Base-by-base conservation (phyloP, 2,888 invertebrate species). In the Sturmia bella region DNA sequence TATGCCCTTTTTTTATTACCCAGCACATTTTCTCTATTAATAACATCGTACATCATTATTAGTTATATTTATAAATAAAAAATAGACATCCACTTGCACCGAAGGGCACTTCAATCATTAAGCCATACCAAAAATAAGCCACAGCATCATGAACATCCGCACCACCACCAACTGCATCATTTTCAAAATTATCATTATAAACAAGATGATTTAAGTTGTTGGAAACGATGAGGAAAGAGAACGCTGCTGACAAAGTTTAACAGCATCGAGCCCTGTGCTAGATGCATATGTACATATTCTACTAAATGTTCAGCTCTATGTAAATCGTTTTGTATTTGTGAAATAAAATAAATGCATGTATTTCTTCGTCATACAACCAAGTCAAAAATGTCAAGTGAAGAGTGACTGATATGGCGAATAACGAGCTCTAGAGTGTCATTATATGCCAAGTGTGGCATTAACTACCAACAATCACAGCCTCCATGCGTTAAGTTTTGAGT, bases 321-420 rank as follows among this genome's bases (percentile, higher is more conserved):
- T 70, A 57, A 50, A 57, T 72, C 37, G 50, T 17, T 15, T 9
- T 41, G 43, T 39, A 19, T 66, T 27, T 52, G 68, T 24, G 11
- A 11, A 76, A 57, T 52, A 72, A 52, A 50, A 59, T 75, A 54
- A 69, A 52, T 79, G 57, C 63, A 19, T 66, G 70, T 15, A 32
- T 80, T 64, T 11, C 39, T 3, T 32, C 32, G 1, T 76, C 72
- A 76, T 45, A 52, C 54, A 76, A 50, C 70, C 86, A 83, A 85
- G 86, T 87, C 85, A 87, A 86, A 89, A 87, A 88, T 88, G 89
- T 87, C 89, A 89, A 88, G 89, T 88, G 88, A 89, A 84, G 88
- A 86, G 86, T 89, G 89, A 89, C 88, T 89, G 89, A 89, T 89
- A 87, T 88, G 86, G 88, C 89, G 86, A 89, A 86, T 88, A 89